These are phyloP conservation scores for Dissostichus mawsoni DNA, from an alignment of 2,113 vertebrate species.

Conservation along the genomic window DNA sequence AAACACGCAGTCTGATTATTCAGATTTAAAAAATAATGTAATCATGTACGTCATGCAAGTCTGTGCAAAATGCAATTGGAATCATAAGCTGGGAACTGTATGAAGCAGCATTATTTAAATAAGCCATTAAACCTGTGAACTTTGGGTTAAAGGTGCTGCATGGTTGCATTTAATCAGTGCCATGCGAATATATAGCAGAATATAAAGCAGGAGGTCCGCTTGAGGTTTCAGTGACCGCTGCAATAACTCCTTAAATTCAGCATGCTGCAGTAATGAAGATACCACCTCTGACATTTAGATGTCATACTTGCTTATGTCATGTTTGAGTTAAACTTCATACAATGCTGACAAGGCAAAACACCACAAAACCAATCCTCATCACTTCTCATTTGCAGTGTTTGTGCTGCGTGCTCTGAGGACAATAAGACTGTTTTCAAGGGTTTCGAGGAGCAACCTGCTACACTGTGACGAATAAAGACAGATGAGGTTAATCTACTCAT, in stretches of 20 bases:
- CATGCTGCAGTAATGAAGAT: neutral
- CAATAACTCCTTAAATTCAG: slow-evolving; percentile 24
- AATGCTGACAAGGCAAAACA: neutral
- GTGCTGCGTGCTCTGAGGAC: neutral
- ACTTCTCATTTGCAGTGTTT: neutral
- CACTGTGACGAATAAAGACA: slow-evolving; percentile 44
- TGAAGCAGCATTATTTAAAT: slow-evolving; percentile 19
- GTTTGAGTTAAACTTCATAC: neutral
- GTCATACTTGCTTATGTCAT: slow-evolving; percentile 14
- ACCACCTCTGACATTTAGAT: slow-evolving; percentile 18
- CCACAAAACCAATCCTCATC: neutral
- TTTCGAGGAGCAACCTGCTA: slow-evolving; percentile 48
- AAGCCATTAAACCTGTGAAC: slow-evolving; percentile 15
- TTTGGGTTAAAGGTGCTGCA: neutral
- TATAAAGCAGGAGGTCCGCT: slow-evolving; percentile 22
- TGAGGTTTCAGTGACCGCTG: slow-evolving; percentile 13
- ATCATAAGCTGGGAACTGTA: neutral
- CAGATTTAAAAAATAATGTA: slow-evolving; percentile 1
- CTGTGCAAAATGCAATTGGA: neutral
- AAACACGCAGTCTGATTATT: slow-evolving; percentile 1
- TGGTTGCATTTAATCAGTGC: slow-evolving; percentile 6
- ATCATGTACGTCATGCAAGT: neutral
- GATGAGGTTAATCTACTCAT: slow-evolving; percentile 59
- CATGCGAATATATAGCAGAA: slow-evolving; percentile 25
- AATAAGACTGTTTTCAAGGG: slow-evolving; percentile 31